Evolutionary conservation across 1,140 invertebrate species (phyloP).

Genomic region (Anoplolepis gracilipes): DNA sequence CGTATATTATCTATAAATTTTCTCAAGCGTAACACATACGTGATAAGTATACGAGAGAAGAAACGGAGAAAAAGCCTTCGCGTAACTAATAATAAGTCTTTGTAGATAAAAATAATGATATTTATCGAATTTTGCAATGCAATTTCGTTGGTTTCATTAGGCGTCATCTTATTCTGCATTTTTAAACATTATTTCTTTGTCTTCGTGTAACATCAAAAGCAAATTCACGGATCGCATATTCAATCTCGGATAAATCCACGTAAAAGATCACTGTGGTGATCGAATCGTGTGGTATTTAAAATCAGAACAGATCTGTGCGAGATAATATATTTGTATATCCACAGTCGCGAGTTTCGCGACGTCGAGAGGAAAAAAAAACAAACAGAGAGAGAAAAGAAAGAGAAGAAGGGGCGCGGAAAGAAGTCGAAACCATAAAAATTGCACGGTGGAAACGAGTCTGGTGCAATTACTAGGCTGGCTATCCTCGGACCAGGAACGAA

Average conservation of each 20-base stretch:
- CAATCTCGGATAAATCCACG: constrained; percentile 1
- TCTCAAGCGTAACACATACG: constrained; percentile 4
- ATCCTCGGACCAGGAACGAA: constrained; percentile 77
- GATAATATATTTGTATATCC: neutral
- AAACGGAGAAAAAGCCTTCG: neutral
- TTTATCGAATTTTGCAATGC: neutral
- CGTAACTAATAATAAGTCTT: neutral
- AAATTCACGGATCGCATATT: neutral
- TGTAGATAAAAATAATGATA: constrained; percentile 5
- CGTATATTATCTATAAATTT: constrained; percentile 39
- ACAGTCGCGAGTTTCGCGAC: constrained; percentile 11
- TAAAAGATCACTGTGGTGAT: neutral
- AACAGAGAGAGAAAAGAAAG: neutral
- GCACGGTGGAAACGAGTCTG: constrained; percentile 67
- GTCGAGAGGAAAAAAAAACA: neutral
- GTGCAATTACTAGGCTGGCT: constrained; percentile 74
- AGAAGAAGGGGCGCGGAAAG: neutral
- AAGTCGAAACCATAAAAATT: constrained; percentile 65
- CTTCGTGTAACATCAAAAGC: neutral
- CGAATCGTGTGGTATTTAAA: constrained; percentile 28
- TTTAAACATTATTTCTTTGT: neutral
- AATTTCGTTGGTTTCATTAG: neutral
- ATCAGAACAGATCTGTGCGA: constrained; percentile 17
- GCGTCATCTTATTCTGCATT: neutral
- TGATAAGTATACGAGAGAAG: neutral